Conservation (phyloP, 1,140 invertebrate genomes). For the Drosophila gunungcola region DNA sequence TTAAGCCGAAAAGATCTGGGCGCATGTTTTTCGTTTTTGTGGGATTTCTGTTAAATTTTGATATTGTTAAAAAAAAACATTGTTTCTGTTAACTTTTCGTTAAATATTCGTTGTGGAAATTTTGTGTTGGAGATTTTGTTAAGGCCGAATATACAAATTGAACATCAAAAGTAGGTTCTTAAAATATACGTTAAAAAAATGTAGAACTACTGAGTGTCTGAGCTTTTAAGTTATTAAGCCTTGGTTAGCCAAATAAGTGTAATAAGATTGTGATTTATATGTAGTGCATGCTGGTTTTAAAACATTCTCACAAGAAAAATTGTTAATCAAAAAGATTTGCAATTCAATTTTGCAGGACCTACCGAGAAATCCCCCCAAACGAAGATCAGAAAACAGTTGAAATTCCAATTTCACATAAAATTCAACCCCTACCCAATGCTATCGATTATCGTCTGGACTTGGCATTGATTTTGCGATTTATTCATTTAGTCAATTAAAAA, state of each 20-base stretch:
- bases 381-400: constrained; percentile 50
- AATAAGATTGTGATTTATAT: not conserved
- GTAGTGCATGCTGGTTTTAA: too few relatives aligned
- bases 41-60: constrained; percentile 66
- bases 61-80: constrained; percentile 41
- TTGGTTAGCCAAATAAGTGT: too few relatives aligned
- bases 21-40: constrained; percentile 69
- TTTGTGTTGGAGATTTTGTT: constrained; percentile 16
- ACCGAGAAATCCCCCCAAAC: constrained; percentile 58
- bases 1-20: constrained; percentile 49
- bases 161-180: constrained; percentile 2
- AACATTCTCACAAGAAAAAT: not conserved
- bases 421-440: constrained; percentile 43
- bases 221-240: too few relatives aligned
- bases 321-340: not conserved
- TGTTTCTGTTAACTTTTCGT: constrained; percentile 57
- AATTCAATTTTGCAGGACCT: constrained; percentile 18
- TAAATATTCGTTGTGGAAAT: constrained; percentile 21
- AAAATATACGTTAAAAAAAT: not conserved
- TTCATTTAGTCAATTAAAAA: not conserved
- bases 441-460: constrained; percentile 50
- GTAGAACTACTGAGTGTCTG: too few relatives aligned
- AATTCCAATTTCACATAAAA: constrained; percentile 29
- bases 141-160: not conserved
- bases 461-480: constrained; percentile 47